Conservation (phyloP, 2,113 vertebrate species). For the Tychaedon coryphoeus region DNA sequence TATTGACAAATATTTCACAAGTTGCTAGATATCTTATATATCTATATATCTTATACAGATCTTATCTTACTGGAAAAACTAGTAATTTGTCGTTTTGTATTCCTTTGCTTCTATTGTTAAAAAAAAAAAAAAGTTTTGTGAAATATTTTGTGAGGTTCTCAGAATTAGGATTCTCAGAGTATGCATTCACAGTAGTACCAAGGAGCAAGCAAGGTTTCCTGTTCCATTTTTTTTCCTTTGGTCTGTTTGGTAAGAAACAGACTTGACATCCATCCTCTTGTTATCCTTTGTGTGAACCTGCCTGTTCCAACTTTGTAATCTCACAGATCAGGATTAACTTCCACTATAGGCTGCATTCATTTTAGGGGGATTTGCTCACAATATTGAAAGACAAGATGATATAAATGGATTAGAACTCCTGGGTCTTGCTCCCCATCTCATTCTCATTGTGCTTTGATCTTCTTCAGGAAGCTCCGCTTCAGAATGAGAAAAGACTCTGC, state of each 20-base stretch:
- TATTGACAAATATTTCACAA: not conserved
- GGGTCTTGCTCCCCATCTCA: not conserved
- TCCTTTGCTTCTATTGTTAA: not conserved
- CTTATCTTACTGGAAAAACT: not conserved
- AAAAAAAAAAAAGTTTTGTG: accelerated
- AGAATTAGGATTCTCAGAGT: not conserved
- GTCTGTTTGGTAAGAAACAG: not conserved
- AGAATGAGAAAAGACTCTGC: not conserved
- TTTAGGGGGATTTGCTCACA: constrained; percentile 11
- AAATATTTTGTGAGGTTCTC: not conserved
- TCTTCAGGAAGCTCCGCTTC: not conserved
- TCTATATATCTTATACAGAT: not conserved
- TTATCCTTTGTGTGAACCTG: not conserved
- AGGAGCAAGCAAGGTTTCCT: not conserved
- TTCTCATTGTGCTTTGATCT: constrained; percentile 40
- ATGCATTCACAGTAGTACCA: not conserved
- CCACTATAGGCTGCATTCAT: not conserved
- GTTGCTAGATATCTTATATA: not conserved
- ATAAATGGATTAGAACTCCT: constrained; percentile 29
- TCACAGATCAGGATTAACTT: constrained; percentile 25
- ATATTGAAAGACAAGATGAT: not conserved
- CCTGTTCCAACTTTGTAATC: not conserved
- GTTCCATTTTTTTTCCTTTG: not conserved
- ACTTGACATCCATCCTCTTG: not conserved
- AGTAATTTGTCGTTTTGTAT: not conserved